Conservation (phyloP, 2,797 vertebrate species). For the Bryconaethiops microstoma region DNA sequence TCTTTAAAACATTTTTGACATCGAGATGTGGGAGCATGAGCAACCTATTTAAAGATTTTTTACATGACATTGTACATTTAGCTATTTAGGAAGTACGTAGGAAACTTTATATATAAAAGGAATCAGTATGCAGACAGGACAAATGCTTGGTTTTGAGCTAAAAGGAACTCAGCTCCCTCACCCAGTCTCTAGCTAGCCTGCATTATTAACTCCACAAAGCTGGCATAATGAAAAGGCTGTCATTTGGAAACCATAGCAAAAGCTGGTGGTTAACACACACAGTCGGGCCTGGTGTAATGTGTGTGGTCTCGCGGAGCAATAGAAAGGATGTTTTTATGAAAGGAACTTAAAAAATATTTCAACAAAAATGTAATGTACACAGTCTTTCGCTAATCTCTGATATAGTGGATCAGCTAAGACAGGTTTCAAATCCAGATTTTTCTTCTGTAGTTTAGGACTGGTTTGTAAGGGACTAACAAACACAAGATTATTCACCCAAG, state of each 20-base stretch:
- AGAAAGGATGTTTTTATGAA: not conserved
- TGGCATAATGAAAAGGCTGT: not conserved
- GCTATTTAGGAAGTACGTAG: not conserved
- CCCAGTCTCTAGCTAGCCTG: not conserved
- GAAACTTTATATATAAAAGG: not conserved
- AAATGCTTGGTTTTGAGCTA: not conserved
- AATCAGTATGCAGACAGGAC: not conserved
- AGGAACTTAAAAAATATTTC: not conserved
- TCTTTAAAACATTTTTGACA: too few species aligned
- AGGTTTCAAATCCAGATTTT: too few species aligned
- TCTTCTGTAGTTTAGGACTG: too few species aligned
- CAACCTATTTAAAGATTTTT: too few species aligned
- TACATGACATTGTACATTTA: too few species aligned
- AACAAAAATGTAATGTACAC: too few species aligned
- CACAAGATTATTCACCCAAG: too few species aligned
- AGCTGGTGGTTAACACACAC: slow-evolving; percentile 6
- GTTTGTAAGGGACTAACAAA: too few species aligned
- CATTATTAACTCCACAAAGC: not conserved
- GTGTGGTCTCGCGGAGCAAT: not conserved
- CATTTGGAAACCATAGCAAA: slow-evolving; percentile 19
- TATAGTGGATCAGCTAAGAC: too few species aligned
- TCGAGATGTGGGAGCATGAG: too few species aligned
- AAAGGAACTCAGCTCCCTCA: not conserved
- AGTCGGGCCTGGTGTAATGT: not conserved
- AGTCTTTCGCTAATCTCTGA: too few species aligned